Evolutionary conservation across 2,888 invertebrate genomes (phyloP), one percentile per base, ranked within the genome.

Genomic region (Ormyrus labotus): DNA sequence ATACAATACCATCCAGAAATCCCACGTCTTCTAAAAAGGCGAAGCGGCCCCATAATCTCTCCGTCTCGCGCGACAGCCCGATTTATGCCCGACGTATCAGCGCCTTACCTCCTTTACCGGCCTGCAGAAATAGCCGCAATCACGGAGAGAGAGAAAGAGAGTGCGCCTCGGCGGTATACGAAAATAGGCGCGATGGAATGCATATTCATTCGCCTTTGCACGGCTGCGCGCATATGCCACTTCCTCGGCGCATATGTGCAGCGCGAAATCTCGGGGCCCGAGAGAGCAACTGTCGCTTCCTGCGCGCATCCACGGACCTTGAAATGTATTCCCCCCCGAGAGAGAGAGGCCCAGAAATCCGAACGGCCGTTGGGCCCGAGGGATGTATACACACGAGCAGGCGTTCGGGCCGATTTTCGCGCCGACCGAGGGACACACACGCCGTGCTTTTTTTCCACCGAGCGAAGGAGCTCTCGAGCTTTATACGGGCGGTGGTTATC

Each of bases 301-400:
- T 81, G 83, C 82, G 74, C 69, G 78, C 69, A 51, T 64, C 78
- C 78, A 63, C 67, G 58, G 55, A 76, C 68, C 83, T 84, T 83
- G 84, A 83, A 84, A 84, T 84, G 77, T 84, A 84, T 86, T 84
- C 85, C 75, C 6, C 51, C n/a, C 47, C 9, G 5, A 1, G 10
- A 19, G 19, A 19, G 19, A 19, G 19, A 1, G 47, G 63, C 55
- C 13, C 47, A 48, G 63, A 57, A 75, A 61, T 76, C 68, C 61
- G 70, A 34, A 6, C 34, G 70, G 55, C 10, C 51, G 58, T 19
- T 34, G 45, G 13, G 57, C 13, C 13, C 45, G 53, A 34, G 34
- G 34, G 34, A 34, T 34, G 2, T 4, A 13, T 13, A 13, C 0
- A 13, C 0, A 19, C 61, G 70, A 6, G n/a, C 34, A 58, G 55